phyloP scores from a whole-genome alignment of 2,888 invertebrate species.

The Branchellion lobata region DNA sequence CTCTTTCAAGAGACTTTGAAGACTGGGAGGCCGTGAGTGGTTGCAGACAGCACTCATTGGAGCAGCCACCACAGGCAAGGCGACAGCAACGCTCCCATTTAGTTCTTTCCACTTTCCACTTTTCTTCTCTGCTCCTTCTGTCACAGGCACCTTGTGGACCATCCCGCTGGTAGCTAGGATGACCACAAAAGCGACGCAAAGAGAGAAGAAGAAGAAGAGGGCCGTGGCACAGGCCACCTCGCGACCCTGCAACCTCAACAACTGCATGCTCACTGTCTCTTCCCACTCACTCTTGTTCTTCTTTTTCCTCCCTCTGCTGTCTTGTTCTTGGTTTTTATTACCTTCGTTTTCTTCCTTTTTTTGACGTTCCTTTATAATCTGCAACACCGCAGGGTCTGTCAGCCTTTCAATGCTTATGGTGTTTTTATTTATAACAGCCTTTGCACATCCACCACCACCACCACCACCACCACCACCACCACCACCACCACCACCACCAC shows the following conservation, averaged over 20 bases:
- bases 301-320: background rate
- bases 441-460: background rate
- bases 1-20: background rate
- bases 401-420: background rate
- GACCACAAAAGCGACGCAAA: constrained; percentile 33
- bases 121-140: no score
- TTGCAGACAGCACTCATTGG: no score
- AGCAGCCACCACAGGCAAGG: no score
- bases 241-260: constrained; percentile 17
- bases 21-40: background rate
- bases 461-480: background rate
- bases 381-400: background rate
- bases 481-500: background rate
- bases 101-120: no score
- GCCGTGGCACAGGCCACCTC: constrained; percentile 32
- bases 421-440: background rate
- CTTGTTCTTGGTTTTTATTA: constrained; percentile 9
- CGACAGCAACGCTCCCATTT: background rate
- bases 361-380: background rate
- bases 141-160: no score
- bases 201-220: constrained; percentile 26
- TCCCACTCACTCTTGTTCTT: background rate
- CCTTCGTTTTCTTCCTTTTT: constrained; percentile 23
- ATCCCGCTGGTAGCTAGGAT: constrained; percentile 27
- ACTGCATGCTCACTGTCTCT: background rate